Evolutionary conservation across 2,888 invertebrate species (phyloP), one percentile per base, ranked within the genome.

Genomic region (Villa cingulata): DNA sequence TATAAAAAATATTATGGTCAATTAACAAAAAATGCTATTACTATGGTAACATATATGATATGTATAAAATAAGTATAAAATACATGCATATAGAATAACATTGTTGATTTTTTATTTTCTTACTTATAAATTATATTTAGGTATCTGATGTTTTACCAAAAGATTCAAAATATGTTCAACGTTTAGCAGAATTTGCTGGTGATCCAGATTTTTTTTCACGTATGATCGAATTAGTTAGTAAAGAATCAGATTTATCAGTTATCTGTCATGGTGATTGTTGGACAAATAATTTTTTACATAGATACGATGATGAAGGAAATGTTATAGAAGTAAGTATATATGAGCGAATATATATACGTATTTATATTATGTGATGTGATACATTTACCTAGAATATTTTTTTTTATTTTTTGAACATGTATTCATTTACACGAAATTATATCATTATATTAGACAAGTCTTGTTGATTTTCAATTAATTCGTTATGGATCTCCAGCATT

Each of bases 241-340:
- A 77, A 0, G 72, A 72, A 54, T 80, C 81, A 37, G 77, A 80
- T 0, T 60, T 83, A 39, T 78, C 81, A 0, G 81, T 83, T 3
- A 79, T 83, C 54, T 78, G 81, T 46, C 83, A 83, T 56, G 83
- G 83, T 0, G 83, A 83, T 55, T 83, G 82, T 59, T 83, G 83
- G 83, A 81, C 80, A 1, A 83, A 83, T 57, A 83, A 83, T 61
- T 74, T 83, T 57, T 62, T 83, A 19, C 83, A 81, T 58, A 72
- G 74, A 53, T 78, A 80, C 53, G 67, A 71, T 6, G 66, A 70
- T 47, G 55, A 61, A 34, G 73, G 72, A 1, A 70, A 73, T 47
- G 74, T 76, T 44, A 66, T 72, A 46, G 77, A 78, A 64, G 76
- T 75, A 54, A 38, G 42, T 27, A 7, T 17, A 20, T 20, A 16